These are phyloP conservation scores for Neomorphus geoffroyi DNA, from an alignment of 2,797 vertebrate species.

Conservation along the genomic window DNA sequence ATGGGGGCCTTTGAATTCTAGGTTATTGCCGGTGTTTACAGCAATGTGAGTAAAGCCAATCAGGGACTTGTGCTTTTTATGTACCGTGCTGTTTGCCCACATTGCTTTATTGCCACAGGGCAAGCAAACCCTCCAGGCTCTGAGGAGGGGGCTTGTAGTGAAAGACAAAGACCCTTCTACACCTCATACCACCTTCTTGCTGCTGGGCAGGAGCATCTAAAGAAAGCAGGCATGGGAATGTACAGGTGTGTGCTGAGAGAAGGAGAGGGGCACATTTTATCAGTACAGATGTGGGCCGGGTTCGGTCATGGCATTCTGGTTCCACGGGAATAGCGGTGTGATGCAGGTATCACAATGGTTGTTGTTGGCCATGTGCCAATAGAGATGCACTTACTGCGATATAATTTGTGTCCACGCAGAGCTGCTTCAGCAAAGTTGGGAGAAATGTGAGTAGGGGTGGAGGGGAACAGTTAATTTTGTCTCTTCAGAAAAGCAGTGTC, in stretches of 20 bases:
- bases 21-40: background rate
- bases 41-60: background rate
- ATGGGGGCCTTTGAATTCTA: background rate
- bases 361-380: background rate
- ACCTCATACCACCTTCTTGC: background rate
- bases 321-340: background rate
- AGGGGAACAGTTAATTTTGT: background rate
- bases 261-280: background rate
- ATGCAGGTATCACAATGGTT: background rate
- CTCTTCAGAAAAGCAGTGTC: background rate
- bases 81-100: background rate
- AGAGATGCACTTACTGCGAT: background rate
- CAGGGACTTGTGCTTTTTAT: background rate
- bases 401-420: background rate
- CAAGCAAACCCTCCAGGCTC: background rate
- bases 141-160: background rate
- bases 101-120: background rate
- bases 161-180: background rate
- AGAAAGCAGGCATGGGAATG: background rate
- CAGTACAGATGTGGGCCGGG: background rate
- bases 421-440: background rate
- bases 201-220: background rate
- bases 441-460: background rate
- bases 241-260: background rate
- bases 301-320: background rate